A percentile compares a stretch with the other conserved stretches of the same genome.
phyloP scores from a whole-genome alignment of 2,888 invertebrate genomes.

The Hoplodrina ambigua region DNA sequence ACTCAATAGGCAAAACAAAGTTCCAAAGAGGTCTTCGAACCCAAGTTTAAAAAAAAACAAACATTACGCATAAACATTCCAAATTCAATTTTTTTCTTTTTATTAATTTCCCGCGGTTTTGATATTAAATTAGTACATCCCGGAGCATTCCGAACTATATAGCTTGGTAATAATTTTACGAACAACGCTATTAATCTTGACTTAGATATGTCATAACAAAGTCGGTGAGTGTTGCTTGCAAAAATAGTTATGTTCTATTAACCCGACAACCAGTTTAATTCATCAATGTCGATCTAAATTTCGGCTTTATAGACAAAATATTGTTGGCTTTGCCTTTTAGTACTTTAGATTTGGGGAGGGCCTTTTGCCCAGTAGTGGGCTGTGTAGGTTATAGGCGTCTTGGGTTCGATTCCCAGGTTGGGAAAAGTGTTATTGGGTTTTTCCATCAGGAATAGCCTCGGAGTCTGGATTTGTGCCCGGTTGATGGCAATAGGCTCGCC shows the following conservation, averaged over 20 bases:
- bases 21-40: conserved; percentile 46
- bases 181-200: conserved; percentile 43
- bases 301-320: background rate
- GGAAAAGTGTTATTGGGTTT: too few species aligned
- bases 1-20: conserved; percentile 4
- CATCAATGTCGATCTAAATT: conserved; percentile 1
- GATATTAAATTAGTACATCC: conserved; percentile 18
- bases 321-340: background rate
- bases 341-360: too few species aligned
- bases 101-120: conserved; percentile 31
- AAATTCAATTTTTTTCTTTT: conserved; percentile 26
- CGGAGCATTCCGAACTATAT: conserved; percentile 22
- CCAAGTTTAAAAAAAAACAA: conserved; percentile 24
- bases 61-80: conserved; percentile 34
- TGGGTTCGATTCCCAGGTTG: too few species aligned
- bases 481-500: too few species aligned
- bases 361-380: too few species aligned
- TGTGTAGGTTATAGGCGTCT: too few species aligned
- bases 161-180: conserved; percentile 37
- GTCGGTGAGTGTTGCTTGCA: conserved; percentile 11
- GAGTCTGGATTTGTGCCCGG: too few species aligned
- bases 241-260: conserved; percentile 40
- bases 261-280: conserved; percentile 23
- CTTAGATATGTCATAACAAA: conserved; percentile 46
- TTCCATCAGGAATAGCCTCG: too few species aligned